Evolutionary conservation across 1,140 invertebrate genomes (phyloP).

Genomic region (Phymorhynchus buccinoides): DNA sequence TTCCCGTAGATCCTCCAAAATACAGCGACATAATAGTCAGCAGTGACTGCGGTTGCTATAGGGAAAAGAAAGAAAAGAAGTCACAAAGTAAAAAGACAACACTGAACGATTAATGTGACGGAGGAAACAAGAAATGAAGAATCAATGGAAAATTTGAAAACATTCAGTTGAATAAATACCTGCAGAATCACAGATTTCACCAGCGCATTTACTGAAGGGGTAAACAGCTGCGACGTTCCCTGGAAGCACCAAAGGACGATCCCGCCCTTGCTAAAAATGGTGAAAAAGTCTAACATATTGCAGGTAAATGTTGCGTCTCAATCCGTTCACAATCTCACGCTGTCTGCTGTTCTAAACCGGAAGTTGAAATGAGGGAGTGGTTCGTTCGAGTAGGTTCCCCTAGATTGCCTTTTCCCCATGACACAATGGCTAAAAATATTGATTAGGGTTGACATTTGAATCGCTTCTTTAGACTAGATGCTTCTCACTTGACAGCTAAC

Average conservation of each 20-base stretch:
- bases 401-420: background rate
- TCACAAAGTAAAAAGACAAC: too few species aligned
- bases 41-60: too few species aligned
- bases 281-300: constrained; percentile 99
- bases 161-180: too few species aligned
- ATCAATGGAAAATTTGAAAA: too few species aligned
- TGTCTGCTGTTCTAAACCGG: background rate
- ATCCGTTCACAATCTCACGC: background rate
- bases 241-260: constrained; percentile 99
- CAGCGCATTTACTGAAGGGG: constrained; percentile 93
- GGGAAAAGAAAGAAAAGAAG: too few species aligned
- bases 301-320: too few species aligned
- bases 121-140: too few species aligned
- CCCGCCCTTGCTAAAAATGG: constrained; percentile 99
- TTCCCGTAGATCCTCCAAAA: too few species aligned
- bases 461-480: background rate
- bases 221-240: constrained; percentile 91
- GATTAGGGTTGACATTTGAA: background rate
- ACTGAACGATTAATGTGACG: too few species aligned
- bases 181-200: constrained; percentile 97
- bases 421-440: background rate
- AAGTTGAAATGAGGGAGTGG: background rate
- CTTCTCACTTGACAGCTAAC: background rate
- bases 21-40: too few species aligned
- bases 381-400: background rate